A percentile compares a stretch with the other conserved stretches of the same genome.
These are phyloP conservation scores for Rhynchonycteris naso DNA, from an alignment of 2,797 vertebrate genomes.

Conservation along the genomic window DNA sequence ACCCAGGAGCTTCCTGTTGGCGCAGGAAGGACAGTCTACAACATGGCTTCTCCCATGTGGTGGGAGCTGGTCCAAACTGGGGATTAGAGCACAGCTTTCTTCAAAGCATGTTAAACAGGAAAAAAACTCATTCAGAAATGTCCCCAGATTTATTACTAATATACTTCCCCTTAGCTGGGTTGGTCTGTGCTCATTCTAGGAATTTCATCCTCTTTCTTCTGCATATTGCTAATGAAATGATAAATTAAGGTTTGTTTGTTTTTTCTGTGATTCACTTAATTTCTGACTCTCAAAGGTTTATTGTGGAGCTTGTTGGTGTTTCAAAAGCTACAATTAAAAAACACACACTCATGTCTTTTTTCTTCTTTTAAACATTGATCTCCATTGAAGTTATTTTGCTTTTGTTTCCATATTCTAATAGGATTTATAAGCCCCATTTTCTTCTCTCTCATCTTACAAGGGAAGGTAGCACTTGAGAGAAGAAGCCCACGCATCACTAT, in stretches of 20 bases:
- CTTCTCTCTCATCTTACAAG: constrained; percentile 32
- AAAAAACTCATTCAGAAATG: constrained; percentile 65
- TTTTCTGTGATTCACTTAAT: neutral
- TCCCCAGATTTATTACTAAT: neutral
- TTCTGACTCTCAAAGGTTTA: neutral
- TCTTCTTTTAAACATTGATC: neutral
- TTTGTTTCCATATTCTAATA: constrained; percentile 59
- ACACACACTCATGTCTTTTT: neutral
- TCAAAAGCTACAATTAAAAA: constrained; percentile 12
- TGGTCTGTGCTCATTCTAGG: constrained; percentile 38
- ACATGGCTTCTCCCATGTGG: neutral
- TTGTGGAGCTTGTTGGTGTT: neutral
- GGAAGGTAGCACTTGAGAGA: constrained; percentile 23
- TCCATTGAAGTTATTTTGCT: constrained; percentile 23
- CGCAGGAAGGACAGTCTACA: neutral
- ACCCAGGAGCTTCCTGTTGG: neutral
- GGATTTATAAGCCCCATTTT: constrained; percentile 18
- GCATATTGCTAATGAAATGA: constrained; percentile 19
- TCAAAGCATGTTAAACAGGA: neutral
- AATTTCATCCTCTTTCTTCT: constrained; percentile 30
- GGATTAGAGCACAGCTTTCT: neutral
- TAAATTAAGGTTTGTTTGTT: neutral
- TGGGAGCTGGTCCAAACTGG: neutral
- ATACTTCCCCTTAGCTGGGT: neutral
- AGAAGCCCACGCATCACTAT: constrained; percentile 48